Evolutionary conservation across 2,797 vertebrate species (phyloP).

Genomic region (Emys orbicularis): DNA sequence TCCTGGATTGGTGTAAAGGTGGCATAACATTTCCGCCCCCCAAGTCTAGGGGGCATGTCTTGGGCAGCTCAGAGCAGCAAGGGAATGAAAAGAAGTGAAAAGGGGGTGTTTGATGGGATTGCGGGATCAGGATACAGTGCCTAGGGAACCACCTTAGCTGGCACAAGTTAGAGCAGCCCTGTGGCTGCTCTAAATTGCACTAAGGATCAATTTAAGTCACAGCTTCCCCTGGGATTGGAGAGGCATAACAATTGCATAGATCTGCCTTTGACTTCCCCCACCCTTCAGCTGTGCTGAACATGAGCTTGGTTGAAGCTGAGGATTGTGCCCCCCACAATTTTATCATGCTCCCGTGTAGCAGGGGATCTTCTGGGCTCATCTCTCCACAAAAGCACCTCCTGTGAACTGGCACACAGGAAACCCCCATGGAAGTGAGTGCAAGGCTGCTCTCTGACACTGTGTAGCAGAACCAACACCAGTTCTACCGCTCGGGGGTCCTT

Average conservation of each 20-base stretch:
- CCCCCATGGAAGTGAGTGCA: neutral
- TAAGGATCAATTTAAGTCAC: neutral
- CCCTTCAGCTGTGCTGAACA: neutral
- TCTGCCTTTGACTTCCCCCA: neutral
- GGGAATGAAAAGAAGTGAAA: neutral
- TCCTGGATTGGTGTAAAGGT: neutral
- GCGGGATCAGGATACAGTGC: neutral
- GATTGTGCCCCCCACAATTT: neutral
- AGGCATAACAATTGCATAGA: accelerated
- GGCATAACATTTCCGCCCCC: neutral
- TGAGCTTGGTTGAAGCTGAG: neutral
- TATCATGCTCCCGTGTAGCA: neutral
- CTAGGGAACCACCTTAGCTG: neutral
- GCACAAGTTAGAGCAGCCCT: neutral
- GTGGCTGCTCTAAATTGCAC: neutral
- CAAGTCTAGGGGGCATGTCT: neutral
- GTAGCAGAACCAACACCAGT: neutral
- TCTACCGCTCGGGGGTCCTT: neutral
- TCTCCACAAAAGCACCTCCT: neutral
- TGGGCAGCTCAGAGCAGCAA: neutral
- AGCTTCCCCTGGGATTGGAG: neutral
- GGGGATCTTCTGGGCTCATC: neutral
- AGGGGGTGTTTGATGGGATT: neutral
- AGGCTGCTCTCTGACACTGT: neutral
- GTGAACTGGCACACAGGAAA: neutral